Evolutionary conservation across 2,113 vertebrate genomes (phyloP), one percentile per base, ranked within the genome.

Genomic region (Atractosteus spatula): DNA sequence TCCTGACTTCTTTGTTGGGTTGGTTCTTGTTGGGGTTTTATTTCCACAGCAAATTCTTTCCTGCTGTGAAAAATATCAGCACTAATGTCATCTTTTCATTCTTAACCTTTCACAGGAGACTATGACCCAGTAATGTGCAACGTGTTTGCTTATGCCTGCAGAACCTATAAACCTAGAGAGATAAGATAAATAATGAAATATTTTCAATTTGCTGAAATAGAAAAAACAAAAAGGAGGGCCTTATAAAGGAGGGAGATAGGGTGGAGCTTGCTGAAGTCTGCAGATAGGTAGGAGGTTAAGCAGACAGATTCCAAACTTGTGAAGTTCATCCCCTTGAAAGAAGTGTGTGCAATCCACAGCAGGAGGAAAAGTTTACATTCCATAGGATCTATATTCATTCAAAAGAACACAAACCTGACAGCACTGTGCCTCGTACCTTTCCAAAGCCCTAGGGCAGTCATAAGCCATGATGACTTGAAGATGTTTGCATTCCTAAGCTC

Each of bases 401-500:
- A 77, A 69, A 78, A 55, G 55, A 41, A 65, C 29, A 68, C 79
- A 75, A 74, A 69, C 73, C 63, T 8, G 17, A 57, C 55, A 66
- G 63, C 70, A 63, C 62, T 14, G 16, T 17, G 55, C 55, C 47
- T 0, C 54, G 70, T 42, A 0, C n/a, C 41, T 71, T 45, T 14
- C 62, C 79, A 76, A 62, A 66, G 42, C 72, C 57, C 56, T 29
- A 3, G 41, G 29, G 51, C 66, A 41, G 47, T 64, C 54, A 17
- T 14, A 51, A 59, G 16, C 67, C 44, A 44, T 62, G 12, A 44
- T 29, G 56, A 54, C 80, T 74, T 16, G 76, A 75, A 69, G 69
- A 41, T 84, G 77, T 85, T 86, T 82, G 82, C 82, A 87, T 87
- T 89, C 82, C 82, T 42, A 73, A 61, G 74, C 67, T 80, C 72